phyloP scores from a whole-genome alignment of 1,140 invertebrate genomes.

The Bombus breviceps region DNA sequence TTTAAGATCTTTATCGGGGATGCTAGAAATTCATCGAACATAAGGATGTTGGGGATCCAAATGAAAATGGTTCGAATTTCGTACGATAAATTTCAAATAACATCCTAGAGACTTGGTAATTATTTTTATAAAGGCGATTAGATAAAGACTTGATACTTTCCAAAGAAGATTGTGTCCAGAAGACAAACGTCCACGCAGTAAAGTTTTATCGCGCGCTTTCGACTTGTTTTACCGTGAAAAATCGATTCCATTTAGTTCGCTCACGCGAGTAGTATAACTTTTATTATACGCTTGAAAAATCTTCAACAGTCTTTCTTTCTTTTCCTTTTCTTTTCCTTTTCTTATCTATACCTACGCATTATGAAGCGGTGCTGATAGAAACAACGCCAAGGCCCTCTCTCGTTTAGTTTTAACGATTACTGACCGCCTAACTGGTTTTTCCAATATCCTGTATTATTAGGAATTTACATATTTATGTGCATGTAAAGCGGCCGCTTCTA shows the following conservation, averaged over 20 bases:
- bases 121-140: background rate
- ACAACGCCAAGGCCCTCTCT: background rate
- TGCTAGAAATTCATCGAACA: background rate
- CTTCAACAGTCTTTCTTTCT: background rate
- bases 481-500: slow-evolving; percentile 44
- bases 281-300: background rate
- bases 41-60: background rate
- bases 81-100: background rate
- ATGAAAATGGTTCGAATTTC: background rate
- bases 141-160: background rate
- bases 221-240: background rate
- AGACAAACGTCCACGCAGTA: background rate
- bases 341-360: background rate
- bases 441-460: slow-evolving; percentile 55
- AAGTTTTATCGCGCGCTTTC: background rate
- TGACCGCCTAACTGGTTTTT: slow-evolving; percentile 36
- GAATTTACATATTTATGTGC: slow-evolving; percentile 54
- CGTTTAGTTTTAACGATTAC: slow-evolving; percentile 41
- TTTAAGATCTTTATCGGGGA: background rate
- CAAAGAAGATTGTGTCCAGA: background rate
- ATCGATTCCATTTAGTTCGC: background rate
- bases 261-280: background rate
- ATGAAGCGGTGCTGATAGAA: background rate
- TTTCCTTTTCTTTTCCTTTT: background rate
- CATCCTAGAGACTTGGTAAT: background rate